Conservation (phyloP, 2,888 invertebrate species). For the Agonum fuliginosum region DNA sequence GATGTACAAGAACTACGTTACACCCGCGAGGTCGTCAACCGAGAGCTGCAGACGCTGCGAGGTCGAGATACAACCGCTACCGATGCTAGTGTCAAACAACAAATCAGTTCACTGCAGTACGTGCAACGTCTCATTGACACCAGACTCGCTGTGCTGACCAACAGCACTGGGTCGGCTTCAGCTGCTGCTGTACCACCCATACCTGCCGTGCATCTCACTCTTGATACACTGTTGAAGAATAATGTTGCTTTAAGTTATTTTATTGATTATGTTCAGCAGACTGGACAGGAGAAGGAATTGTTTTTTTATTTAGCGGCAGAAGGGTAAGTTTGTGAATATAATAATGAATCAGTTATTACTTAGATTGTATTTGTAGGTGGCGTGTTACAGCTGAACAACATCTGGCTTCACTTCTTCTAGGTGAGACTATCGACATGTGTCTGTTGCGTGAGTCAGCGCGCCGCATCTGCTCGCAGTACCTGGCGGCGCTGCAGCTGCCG, state of each 20-base stretch:
- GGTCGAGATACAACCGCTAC: constrained; percentile 87
- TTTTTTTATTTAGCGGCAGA: constrained; percentile 88
- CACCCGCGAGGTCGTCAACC: constrained; percentile 84
- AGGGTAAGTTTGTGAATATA: constrained; percentile 70
- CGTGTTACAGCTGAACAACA: neutral
- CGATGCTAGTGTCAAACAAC: constrained; percentile 88
- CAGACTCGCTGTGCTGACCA: constrained; percentile 68
- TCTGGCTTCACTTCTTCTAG: constrained; percentile 16
- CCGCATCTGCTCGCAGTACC: neutral
- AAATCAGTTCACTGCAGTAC: constrained; percentile 88
- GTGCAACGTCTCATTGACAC: constrained; percentile 84
- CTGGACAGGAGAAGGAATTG: constrained; percentile 82
- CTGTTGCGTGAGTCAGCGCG: neutral
- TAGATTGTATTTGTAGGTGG: constrained; percentile 23
- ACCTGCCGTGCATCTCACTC: constrained; percentile 72
- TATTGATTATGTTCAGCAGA: constrained; percentile 86
- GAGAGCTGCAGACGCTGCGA: constrained; percentile 84
- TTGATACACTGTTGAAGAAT: constrained; percentile 85
- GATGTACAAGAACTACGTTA: constrained; percentile 89
- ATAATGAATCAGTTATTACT: too few relatives aligned
- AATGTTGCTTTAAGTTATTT: constrained; percentile 85
- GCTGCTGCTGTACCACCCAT: neutral
- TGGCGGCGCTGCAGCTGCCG: neutral
- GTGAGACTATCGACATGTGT: neutral
- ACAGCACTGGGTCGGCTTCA: neutral